A percentile compares a stretch with the other conserved stretches of the same genome.
These are phyloP conservation scores for Xanthostigma xanthostigma DNA, from an alignment of 2,888 invertebrate species.

Conservation along the genomic window DNA sequence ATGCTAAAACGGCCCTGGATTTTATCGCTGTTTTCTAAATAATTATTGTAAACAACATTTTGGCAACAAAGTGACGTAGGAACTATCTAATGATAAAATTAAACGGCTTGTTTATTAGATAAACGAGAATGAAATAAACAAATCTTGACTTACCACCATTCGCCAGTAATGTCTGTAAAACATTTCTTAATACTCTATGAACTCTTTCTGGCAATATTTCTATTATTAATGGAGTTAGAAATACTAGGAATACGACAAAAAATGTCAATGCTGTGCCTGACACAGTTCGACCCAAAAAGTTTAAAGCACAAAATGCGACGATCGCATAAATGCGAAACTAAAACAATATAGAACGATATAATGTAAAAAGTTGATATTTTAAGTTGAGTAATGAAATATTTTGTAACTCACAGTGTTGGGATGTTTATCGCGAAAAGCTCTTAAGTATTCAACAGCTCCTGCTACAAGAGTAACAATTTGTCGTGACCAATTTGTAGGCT, in stretches of 20 bases:
- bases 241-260: conserved; percentile 17
- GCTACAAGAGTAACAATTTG: conserved; percentile 14
- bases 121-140: not conserved
- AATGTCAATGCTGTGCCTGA: conserved; percentile 24
- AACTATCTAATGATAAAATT: no score
- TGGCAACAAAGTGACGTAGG: no score
- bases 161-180: conserved; percentile 10
- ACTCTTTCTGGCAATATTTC: conserved; percentile 18
- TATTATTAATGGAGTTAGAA: conserved; percentile 19
- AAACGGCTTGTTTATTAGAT: no score
- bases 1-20: no score
- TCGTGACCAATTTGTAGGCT: conserved; percentile 16
- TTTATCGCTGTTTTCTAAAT: no score
- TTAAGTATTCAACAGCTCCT: conserved; percentile 16
- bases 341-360: conserved; percentile 14
- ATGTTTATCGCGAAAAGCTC: conserved; percentile 23
- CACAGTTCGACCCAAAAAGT: conserved; percentile 23
- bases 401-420: conserved; percentile 23
- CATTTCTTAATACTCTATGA: conserved; percentile 12
- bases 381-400: not conserved
- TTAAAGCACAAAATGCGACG: conserved; percentile 21
- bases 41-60: no score
- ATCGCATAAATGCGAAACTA: conserved; percentile 27
- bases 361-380: not conserved
- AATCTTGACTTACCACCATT: conserved; percentile 1